Conservation (phyloP, 2,797 vertebrate genomes). For the Tauraco hartlaubi region DNA sequence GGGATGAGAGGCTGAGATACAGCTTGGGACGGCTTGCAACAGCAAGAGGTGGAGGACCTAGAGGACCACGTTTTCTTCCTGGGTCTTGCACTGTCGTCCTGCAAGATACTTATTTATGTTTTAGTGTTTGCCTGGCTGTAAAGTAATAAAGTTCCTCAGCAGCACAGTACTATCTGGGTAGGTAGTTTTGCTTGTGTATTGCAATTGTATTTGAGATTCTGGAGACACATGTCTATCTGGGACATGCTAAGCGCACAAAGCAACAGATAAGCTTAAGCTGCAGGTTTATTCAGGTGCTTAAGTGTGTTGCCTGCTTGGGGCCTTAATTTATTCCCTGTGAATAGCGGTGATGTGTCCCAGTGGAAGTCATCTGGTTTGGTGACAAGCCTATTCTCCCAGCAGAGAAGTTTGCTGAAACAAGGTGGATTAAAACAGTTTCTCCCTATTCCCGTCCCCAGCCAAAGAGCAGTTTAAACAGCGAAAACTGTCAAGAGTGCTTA, state of each 20-base stretch:
- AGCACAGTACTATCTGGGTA: not conserved
- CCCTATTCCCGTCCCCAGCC: not conserved
- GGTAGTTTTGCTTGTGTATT: not conserved
- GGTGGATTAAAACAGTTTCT: not conserved
- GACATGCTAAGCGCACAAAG: not conserved
- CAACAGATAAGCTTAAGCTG: not conserved
- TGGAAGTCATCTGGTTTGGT: not conserved
- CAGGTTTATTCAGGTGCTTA: not conserved
- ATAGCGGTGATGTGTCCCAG: not conserved
- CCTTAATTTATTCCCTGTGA: not conserved
- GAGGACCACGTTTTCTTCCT: not conserved
- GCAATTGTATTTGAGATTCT: not conserved
- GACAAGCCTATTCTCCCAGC: not conserved
- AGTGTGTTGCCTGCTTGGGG: not conserved
- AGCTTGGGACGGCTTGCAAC: not conserved
- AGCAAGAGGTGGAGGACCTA: not conserved
- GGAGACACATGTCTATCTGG: not conserved
- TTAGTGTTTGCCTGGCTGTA: not conserved
- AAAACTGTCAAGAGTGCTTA: not conserved
- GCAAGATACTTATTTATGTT: not conserved
- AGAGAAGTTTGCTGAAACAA: not conserved
- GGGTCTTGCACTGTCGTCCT: not conserved
- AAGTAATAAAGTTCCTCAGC: not conserved
- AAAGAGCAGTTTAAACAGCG: not conserved
- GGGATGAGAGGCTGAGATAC: not conserved